Base-by-base conservation (phyloP, 2,113 vertebrate species). In the Colinus virginianus region DNA sequence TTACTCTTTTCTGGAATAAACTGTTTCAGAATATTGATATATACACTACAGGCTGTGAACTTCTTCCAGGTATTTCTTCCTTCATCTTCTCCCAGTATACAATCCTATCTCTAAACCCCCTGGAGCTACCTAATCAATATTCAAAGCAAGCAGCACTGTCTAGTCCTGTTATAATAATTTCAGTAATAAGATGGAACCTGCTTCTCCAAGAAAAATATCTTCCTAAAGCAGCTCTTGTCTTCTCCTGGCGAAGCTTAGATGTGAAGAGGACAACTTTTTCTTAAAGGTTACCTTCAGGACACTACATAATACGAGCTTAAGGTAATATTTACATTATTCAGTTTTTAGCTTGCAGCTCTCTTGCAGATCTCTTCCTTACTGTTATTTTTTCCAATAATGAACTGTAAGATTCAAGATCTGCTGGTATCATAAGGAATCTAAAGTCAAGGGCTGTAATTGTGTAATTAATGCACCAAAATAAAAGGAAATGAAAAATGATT, bases 91-190 rank as follows among this genome's bases (percentile, higher is more conserved):
- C 10, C 14, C 25, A 78, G 13, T 11, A 9, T 4, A 3, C 1
- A 11, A 48, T 4, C 13, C 23, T 23, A 58, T 15, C 15, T 71
- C 25, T 28, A 62, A 84, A 55, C 2, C 1, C 3, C 58, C 67
- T 34, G 9, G 28, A 83, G 72, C 19, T 51, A 78, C 6, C 6
- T 20, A 61, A 30, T 6, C 16, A 67, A 49, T 28, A 59, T 2
- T 10, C 0, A 0, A 32, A 84, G 66, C 3, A 71, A 0, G 1
- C 26, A 89, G 6, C 6, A 10, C 18, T 19, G 23, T 75, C 3
- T 6, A 64, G 5, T 22, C 9, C 22, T 72, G 20, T 4, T 43
- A 38, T 53, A 51, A 18, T 25, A 48, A 34, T n/a, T 36, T 69
- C n/a, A 70, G 25, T 48, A 36, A 17, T 34, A 48, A 36, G 13